Evolutionary conservation across 2,888 invertebrate species (phyloP), one percentile per base, ranked within the genome.

Genomic region (Chrysotoxum bicinctum): DNA sequence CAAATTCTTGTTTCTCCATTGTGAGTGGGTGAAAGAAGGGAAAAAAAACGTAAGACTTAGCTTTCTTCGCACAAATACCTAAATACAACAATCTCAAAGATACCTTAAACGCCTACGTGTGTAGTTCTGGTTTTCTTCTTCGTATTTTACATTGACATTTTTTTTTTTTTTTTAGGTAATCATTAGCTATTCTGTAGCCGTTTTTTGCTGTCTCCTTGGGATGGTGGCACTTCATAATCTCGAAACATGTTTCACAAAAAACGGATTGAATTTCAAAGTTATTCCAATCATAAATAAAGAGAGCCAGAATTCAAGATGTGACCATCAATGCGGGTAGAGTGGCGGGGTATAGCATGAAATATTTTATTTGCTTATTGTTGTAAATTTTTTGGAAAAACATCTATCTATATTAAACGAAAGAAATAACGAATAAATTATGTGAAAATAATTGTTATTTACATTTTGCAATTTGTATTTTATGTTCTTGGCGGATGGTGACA

Each of bases 171-270:
- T 10, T 9, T 1, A 32, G 80, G 66, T 75, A 85, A 85, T 85
- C 84, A 80, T 85, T 85, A 85, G 80, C 84, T 85, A 85, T 85
- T 85, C 84, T n/a, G 75, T 72, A 60, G 75, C 58, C 79, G 83
- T 84, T 84, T 84, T 21, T 26, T 54, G 16, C 8, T 62, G 74
- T 21, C 66, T 50, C 23, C 35, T 23, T 66, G 48, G 62, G 69
- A 23, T 79, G 74, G 74, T 75, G 79, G 64, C 79, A 84, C 84
- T 80, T 70, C 75, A 84, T 84, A 70, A 80, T 80, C 80, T 54
- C 56, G 68, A 78, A 73, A 70, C 77, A 77, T 70, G 66, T 56
- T 73, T 69, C 62, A 64, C 50, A 50, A 35, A 58, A 54, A 85
- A 68, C 76, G 75, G 75, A 85, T 85, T 80, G 84, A 85, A 76